These are phyloP conservation scores for Globicephala melas DNA, from an alignment of 2,113 vertebrate genomes.

Conservation along the genomic window DNA sequence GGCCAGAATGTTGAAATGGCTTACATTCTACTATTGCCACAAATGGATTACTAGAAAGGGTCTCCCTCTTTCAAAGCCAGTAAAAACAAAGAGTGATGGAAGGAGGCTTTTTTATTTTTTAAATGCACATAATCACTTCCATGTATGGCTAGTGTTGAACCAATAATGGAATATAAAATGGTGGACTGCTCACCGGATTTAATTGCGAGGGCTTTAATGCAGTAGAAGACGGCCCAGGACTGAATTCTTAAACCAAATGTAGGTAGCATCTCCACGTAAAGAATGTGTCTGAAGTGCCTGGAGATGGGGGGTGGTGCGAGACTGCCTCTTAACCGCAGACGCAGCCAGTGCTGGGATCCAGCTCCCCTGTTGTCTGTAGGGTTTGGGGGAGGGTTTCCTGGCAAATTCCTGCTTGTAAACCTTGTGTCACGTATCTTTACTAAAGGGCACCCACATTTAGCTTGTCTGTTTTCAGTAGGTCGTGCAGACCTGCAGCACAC, in stretches of 20 bases:
- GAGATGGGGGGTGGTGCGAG: background rate
- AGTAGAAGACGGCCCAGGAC: background rate
- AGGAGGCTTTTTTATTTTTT: background rate
- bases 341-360: no score
- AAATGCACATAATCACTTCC: background rate
- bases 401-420: background rate
- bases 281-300: background rate
- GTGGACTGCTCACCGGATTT: background rate
- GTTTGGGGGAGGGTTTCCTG: background rate
- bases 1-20: background rate
- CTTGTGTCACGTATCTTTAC: background rate
- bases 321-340: background rate
- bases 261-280: background rate
- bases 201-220: background rate
- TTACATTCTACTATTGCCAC: background rate
- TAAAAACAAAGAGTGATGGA: background rate
- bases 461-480: fast-evolving
- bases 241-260: background rate
- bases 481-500: background rate
- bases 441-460: fast-evolving
- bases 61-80: background rate
- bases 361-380: fast-evolving
- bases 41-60: background rate
- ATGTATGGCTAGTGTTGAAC: background rate
- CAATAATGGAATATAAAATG: background rate